Percentiles rank a stretch among this genome's conserved stretches.
These are phyloP conservation scores for Drosophila serrata DNA, from an alignment of 1,140 invertebrate species.

Conservation along the genomic window DNA sequence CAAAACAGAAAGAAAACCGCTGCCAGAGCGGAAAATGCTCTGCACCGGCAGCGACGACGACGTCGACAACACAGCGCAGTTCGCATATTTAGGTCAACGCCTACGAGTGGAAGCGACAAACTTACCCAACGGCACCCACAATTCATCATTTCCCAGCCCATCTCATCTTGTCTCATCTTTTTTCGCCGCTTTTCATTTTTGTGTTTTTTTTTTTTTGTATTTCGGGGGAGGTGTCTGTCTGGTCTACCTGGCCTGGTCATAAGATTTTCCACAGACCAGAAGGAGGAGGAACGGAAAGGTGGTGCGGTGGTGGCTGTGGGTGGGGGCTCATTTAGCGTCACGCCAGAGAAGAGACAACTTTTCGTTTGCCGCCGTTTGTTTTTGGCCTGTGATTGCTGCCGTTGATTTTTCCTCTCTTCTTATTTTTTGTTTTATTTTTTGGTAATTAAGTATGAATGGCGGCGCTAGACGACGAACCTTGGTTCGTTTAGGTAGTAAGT, in stretches of 20 bases:
- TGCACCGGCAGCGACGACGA: constrained; percentile 25
- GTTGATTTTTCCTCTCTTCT: constrained; percentile 35
- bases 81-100: constrained; percentile 79
- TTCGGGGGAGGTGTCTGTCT: constrained; percentile 53
- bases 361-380: constrained; percentile 36
- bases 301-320: constrained; percentile 4
- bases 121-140: constrained; percentile 77
- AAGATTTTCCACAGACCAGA: constrained; percentile 51
- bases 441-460: constrained; percentile 83
- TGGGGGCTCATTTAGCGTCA: constrained; percentile 69
- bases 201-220: neutral
- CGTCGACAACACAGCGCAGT: constrained; percentile 35
- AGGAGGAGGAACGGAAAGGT: constrained; percentile 6
- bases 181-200: constrained; percentile 10
- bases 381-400: constrained; percentile 33
- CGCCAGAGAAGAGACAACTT: constrained; percentile 71
- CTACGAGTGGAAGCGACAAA: constrained; percentile 76
- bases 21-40: constrained; percentile 64
- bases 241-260: constrained; percentile 77
- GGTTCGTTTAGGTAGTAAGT: constrained; percentile 52
- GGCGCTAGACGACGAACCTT: constrained; percentile 72
- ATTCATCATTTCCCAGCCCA: constrained; percentile 72
- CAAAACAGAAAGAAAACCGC: constrained; percentile 70
- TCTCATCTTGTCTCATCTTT: constrained; percentile 19
- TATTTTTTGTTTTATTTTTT: constrained; percentile 59